Evolutionary conservation across 2,113 vertebrate species (phyloP).

Genomic region (Corydoras maculifer): DNA sequence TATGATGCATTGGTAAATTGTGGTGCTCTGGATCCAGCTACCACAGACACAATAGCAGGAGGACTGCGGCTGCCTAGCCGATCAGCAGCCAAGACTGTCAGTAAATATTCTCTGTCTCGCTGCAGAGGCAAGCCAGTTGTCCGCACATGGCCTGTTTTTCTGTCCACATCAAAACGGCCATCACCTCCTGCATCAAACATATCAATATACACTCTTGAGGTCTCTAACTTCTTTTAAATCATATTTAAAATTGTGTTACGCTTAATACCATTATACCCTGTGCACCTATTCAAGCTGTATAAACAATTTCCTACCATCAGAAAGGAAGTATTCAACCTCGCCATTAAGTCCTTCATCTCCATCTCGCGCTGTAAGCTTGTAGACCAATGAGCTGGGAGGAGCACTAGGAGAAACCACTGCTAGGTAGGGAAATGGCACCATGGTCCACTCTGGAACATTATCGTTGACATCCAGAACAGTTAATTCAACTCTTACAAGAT

Average conservation of each 20-base stretch:
- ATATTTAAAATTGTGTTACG: too few relatives aligned
- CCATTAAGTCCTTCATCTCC: conserved; percentile 76
- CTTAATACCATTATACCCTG: too few relatives aligned
- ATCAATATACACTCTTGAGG: not conserved
- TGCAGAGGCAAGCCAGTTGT: conserved; percentile 75
- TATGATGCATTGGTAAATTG: conserved; percentile 78
- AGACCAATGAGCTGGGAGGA: conserved; percentile 66
- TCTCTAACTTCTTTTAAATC: too few relatives aligned
- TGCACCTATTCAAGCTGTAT: too few relatives aligned
- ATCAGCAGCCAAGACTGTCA: conserved; percentile 74
- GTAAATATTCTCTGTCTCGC: conserved; percentile 72
- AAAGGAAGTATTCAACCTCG: conserved; percentile 78
- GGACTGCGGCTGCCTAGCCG: conserved; percentile 69
- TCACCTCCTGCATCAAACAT: conserved; percentile 69
- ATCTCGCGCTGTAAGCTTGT: conserved; percentile 73
- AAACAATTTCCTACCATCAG: conserved; percentile 65
- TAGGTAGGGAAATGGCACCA: conserved; percentile 73
- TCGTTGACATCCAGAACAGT: conserved; percentile 73
- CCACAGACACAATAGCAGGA: conserved; percentile 68
- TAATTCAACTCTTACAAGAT: conserved; percentile 54
- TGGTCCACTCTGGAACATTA: conserved; percentile 76
- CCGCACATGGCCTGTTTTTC: conserved; percentile 72
- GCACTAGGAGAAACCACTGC: conserved; percentile 70
- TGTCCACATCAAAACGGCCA: conserved; percentile 77
- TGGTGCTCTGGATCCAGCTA: conserved; percentile 71